Conservation (phyloP, 2,888 invertebrate genomes). For the Drosophila stalkeri region DNA sequence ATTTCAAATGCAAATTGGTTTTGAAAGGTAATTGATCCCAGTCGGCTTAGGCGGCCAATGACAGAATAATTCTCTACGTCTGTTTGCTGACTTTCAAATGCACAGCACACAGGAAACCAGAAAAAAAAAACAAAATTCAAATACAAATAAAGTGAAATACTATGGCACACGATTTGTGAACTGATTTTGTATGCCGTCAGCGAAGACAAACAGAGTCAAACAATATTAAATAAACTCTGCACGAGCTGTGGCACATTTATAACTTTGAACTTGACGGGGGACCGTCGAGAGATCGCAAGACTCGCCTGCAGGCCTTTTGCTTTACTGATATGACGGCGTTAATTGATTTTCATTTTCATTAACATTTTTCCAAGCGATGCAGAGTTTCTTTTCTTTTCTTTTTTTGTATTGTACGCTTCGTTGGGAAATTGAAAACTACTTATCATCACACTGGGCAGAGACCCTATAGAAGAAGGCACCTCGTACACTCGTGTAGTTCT, state of each 20-base stretch:
- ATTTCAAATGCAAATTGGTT: conserved; percentile 80
- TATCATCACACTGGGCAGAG: conserved; percentile 22
- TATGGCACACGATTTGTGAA: conserved; percentile 44
- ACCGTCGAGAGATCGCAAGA: conserved; percentile 39
- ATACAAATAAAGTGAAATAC: conserved; percentile 17
- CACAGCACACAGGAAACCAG: conserved; percentile 44
- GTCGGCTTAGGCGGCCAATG: conserved; percentile 46
- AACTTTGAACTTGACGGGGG: conserved; percentile 80
- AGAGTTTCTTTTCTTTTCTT: conserved; percentile 23
- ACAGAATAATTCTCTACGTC: conserved; percentile 67
- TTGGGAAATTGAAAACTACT: conserved; percentile 44
- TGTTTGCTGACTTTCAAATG: conserved; percentile 67
- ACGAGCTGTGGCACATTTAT: conserved; percentile 73
- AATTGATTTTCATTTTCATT: conserved; percentile 77
- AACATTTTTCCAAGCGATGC: conserved; percentile 38
- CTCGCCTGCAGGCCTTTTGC: conserved; percentile 22
- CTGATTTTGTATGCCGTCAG: conserved; percentile 69
- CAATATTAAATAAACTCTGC: conserved; percentile 68
- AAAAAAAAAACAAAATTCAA: neutral
- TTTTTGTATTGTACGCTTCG: conserved; percentile 29
- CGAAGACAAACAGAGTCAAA: conserved; percentile 29
- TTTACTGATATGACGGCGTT: conserved; percentile 67
- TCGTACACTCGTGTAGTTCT: conserved; percentile 21
- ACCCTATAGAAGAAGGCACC: conserved; percentile 10
- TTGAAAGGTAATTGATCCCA: conserved; percentile 79